A percentile compares a stretch with the other conserved stretches of the same genome.
Conservation (phyloP, 2,797 vertebrate genomes). For the Allobates femoralis region DNA sequence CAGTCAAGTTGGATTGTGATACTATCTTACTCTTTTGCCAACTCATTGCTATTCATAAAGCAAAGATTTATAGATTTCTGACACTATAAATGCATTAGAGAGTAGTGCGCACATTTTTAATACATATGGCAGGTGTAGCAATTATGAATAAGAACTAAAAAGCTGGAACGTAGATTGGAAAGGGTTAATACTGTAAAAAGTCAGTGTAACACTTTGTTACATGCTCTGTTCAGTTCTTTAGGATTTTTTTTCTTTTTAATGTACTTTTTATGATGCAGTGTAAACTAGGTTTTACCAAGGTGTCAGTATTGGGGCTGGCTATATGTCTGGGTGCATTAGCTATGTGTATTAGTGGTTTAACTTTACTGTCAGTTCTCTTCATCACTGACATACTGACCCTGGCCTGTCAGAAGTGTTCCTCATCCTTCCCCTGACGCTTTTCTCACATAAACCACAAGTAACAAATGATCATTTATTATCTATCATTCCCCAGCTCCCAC, state of each 20-base stretch:
- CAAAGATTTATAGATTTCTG: too few relatives aligned
- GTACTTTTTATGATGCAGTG: constrained; percentile 3
- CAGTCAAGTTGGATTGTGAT: neutral
- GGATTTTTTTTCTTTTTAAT: neutral
- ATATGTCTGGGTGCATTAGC: constrained; percentile 2
- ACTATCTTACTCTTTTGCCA: neutral
- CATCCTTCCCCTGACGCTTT: constrained; percentile 28
- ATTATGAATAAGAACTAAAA: neutral
- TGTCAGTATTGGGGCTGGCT: constrained; percentile 13
- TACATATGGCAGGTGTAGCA: neutral
- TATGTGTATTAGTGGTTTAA: constrained; percentile 17
- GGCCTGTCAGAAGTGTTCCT: constrained; percentile 26
- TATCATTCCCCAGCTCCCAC: constrained; percentile 42
- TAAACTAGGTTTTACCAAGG: neutral
- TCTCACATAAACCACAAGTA: constrained; percentile 41
- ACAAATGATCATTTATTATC: constrained; percentile 41
- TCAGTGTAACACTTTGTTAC: neutral
- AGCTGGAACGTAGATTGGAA: neutral
- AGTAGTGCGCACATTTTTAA: neutral
- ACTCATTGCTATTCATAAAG: neutral
- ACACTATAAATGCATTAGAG: neutral
- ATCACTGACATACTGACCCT: constrained; percentile 32
- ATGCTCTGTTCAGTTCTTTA: neutral
- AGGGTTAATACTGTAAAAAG: neutral
- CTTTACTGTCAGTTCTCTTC: constrained; percentile 15